These are phyloP conservation scores for Porites divaricata DNA, from an alignment of 92 coral and sea anemone genomes.

Conservation along the genomic window DNA sequence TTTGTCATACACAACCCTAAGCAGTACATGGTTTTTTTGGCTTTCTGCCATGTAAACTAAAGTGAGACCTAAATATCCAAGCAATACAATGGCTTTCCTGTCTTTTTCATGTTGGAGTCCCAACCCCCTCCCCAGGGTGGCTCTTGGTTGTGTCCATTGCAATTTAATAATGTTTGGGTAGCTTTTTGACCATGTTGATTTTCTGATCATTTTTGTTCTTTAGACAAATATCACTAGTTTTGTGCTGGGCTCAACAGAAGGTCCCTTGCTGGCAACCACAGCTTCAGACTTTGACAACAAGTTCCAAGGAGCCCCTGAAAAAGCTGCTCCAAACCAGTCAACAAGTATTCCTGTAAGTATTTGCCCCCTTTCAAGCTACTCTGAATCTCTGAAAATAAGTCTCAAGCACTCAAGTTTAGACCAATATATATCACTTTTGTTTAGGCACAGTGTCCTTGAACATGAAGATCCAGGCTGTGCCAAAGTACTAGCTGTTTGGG, in stretches of 20 bases:
- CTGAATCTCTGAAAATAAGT: neutral
- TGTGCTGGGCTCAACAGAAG: slow-evolving; percentile 61
- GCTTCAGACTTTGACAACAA: slow-evolving; percentile 77
- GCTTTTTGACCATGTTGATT: neutral
- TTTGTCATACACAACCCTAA: no score
- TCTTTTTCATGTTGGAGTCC: neutral
- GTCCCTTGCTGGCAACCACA: slow-evolving; percentile 63
- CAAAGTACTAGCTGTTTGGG: no score
- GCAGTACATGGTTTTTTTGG: no score
- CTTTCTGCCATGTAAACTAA: no score
- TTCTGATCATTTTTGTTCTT: neutral
- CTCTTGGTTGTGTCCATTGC: neutral
- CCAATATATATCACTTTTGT: no score
- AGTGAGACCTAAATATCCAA: no score
- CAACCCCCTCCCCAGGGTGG: neutral
- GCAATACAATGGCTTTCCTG: no score
- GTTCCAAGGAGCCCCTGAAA: slow-evolving; percentile 58
- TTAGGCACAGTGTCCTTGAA: no score
- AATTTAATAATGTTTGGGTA: neutral
- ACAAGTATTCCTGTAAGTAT: slow-evolving; percentile 81
- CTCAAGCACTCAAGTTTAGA: neutral
- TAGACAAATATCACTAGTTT: slow-evolving; percentile 31
- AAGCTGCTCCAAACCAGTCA: slow-evolving; percentile 68
- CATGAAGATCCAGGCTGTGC: no score
- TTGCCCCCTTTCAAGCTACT: neutral